These are phyloP conservation scores for Holotrichia oblita DNA, from an alignment of 1,140 invertebrate species.

Conservation along the genomic window DNA sequence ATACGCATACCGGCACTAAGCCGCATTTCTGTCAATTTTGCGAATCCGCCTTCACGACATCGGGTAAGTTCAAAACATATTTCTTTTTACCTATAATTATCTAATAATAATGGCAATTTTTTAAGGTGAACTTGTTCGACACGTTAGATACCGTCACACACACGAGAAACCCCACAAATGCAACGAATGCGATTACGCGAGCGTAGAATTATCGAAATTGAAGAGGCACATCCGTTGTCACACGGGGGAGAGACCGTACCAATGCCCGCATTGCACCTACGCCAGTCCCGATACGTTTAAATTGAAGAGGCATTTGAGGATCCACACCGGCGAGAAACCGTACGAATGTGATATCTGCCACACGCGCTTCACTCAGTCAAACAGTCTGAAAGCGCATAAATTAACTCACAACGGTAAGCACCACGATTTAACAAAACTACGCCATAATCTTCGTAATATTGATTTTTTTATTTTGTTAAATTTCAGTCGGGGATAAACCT, in stretches of 20 bases:
- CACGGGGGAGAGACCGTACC: constrained; percentile 85
- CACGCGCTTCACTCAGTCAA: constrained; percentile 94
- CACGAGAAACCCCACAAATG: constrained; percentile 97
- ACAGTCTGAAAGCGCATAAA: constrained; percentile 93
- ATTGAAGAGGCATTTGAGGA: constrained; percentile 92
- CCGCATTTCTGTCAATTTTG: constrained; percentile 95
- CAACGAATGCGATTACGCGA: constrained; percentile 93
- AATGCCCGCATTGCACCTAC: constrained; percentile 97
- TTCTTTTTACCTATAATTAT: background rate
- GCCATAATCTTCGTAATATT: too few species aligned
- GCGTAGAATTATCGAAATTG: constrained; percentile 92
- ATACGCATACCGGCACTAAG: constrained; percentile 95
- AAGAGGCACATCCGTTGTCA: constrained; percentile 94
- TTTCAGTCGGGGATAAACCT: constrained; percentile 90
- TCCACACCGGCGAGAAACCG: constrained; percentile 92
- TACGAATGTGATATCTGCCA: constrained; percentile 95
- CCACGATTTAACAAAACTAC: too few species aligned
- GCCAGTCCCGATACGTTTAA: constrained; percentile 98
- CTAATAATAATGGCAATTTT: background rate
- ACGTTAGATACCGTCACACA: constrained; percentile 92
- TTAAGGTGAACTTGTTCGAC: constrained; percentile 90
- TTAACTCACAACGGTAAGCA: constrained; percentile 90
- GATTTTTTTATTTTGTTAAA: constrained; percentile 54
- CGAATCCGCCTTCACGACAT: constrained; percentile 93
- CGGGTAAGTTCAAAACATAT: constrained; percentile 66